A percentile compares a stretch with the other conserved stretches of the same genome.
Conservation (phyloP, 2,797 vertebrate species). For the Sus cebifrons region DNA sequence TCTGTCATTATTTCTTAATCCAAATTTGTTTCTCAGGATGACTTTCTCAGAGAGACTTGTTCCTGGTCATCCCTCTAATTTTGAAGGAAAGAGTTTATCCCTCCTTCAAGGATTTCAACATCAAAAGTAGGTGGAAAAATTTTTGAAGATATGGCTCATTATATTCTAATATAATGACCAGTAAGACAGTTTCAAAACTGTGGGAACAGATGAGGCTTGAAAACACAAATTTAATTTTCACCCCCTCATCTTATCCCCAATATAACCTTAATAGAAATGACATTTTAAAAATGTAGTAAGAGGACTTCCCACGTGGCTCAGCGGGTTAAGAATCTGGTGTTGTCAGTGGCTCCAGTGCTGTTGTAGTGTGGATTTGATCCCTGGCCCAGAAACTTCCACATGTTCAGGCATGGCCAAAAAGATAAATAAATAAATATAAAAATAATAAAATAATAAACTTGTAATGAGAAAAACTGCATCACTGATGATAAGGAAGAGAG, state of each 20-base stretch:
- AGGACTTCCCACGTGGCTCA: not conserved
- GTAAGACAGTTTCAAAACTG: not conserved
- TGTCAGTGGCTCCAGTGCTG: no score
- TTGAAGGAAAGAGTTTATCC: not conserved
- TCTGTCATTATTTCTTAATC: not conserved
- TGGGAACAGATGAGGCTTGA: not conserved
- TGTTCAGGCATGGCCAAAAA: no score
- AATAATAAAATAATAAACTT: no score
- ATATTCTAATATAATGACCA: not conserved
- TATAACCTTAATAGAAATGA: not conserved
- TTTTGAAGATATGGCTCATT: not conserved
- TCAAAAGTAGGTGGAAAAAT: not conserved
- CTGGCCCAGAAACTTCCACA: no score
- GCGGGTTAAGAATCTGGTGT: no score
- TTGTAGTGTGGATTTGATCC: no score
- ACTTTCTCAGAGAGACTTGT: not conserved
- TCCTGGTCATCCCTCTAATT: not conserved
- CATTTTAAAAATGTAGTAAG: not conserved
- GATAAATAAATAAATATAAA: no score
- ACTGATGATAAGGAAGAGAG: not conserved
- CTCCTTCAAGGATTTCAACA: not conserved
- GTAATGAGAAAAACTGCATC: no score
- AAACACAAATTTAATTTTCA: not conserved
- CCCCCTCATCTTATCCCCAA: not conserved
- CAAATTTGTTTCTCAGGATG: not conserved